Percentiles rank a stretch among this genome's conserved stretches.
These are phyloP conservation scores for Ceramica pisi DNA, from an alignment of 2,888 invertebrate genomes.

Conservation along the genomic window DNA sequence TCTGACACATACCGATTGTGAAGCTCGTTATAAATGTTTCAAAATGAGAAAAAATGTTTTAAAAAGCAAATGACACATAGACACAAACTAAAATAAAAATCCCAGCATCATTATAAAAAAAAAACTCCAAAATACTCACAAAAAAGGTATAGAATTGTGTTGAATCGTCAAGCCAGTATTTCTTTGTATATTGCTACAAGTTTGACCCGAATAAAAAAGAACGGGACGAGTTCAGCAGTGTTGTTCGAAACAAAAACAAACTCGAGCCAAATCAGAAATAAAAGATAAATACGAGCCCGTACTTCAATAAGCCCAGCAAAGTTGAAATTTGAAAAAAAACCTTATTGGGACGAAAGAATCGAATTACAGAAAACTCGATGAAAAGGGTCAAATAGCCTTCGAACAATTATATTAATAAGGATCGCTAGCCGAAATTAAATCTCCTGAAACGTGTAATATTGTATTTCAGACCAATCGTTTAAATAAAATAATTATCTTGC, in stretches of 20 bases:
- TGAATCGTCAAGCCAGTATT: constrained; percentile 24
- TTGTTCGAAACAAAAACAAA: constrained; percentile 57
- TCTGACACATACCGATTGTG: not conserved
- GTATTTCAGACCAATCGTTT: constrained; percentile 40
- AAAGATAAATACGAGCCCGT: constrained; percentile 62
- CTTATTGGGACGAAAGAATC: constrained; percentile 46
- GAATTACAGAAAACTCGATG: constrained; percentile 60
- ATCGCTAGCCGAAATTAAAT: constrained; percentile 48
- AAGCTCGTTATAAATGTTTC: not conserved
- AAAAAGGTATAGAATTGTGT: constrained; percentile 30
- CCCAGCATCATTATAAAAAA: constrained; percentile 19
- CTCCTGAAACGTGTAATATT: constrained; percentile 35
- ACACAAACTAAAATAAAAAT: constrained; percentile 12
- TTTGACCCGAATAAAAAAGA: constrained; percentile 50
- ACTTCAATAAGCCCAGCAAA: constrained; percentile 59
- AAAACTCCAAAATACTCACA: constrained; percentile 22
- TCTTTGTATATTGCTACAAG: constrained; percentile 39
- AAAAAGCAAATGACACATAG: too few relatives aligned
- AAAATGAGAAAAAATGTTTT: not conserved
- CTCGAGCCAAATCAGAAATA: constrained; percentile 56
- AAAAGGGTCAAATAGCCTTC: constrained; percentile 60
- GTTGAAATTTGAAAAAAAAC: constrained; percentile 61
- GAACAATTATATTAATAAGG: constrained; percentile 59
- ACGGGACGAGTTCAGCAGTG: constrained; percentile 47
- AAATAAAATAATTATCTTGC: constrained; percentile 56